Evolutionary conservation across 2,888 invertebrate genomes (phyloP), one percentile per base, ranked within the genome.

Genomic region (Leucophora obtusa): DNA sequence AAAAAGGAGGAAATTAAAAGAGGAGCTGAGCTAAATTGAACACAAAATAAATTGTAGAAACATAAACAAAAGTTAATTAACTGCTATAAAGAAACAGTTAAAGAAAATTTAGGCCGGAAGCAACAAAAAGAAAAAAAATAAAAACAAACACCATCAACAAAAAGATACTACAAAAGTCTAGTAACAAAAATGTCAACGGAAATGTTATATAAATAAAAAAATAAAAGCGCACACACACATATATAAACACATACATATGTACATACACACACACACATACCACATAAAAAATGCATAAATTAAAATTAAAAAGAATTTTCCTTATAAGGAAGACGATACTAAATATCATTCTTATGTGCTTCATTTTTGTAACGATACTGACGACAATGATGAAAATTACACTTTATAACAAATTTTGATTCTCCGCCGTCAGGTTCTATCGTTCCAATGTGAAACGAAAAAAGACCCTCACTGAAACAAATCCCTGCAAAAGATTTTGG

Each of bases 21-120:
- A 69, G 38, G 43, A 74, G 60, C 60, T 58, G 8, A 56, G 58
- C 69, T 65, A 35, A 77, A 54, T 43, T 33, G 17, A 59, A 4
- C 69, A 50, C 47, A 60, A 72, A 54, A 81, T 73, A 77, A 81
- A 81, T 47, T 77, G 73, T 54, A 58, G 54, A 60, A 74, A 73
- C 73, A 81, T 74, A 81, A 81, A 81, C 81, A 81, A 77, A 81
- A 81, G 81, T 81, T 81, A 81, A 81, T 81, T 81, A 81, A 77
- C 77, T 81, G 77, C 69, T 77, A 81, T 81, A 77, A 77, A 77
- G 73, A 70, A 77, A 77, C 81, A 77, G 81, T 81, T 81, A 74
- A 74, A 70, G 66, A 35, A 77, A 81, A 77, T 77, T 81, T 77
- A 74, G 81, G 70, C 77, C 77, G 72, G 70, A 81, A 74, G 73